phyloP scores from a whole-genome alignment of 23 tunicate genomes.

The Clavelina lepadiformis region DNA sequence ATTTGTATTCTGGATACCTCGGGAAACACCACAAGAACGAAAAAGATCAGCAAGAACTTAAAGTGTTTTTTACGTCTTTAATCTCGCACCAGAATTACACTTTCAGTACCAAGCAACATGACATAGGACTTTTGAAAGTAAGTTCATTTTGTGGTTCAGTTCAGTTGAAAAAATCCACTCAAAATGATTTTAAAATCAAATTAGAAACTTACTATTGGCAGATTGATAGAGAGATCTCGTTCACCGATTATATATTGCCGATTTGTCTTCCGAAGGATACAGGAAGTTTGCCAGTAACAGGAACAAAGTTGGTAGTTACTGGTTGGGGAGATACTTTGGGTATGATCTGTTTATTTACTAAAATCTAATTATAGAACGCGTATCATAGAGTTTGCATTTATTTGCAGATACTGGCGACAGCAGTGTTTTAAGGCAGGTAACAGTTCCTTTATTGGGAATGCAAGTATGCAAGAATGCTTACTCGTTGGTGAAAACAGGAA shows the following conservation, averaged over 20 bases:
- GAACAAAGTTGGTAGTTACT: neutral
- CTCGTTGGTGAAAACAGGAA: conserved; percentile 6
- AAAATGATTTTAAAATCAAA: too few relatives aligned
- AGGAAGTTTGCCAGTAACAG: neutral
- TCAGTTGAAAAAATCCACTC: too few relatives aligned
- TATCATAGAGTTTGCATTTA: neutral
- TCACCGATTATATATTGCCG: too few relatives aligned
- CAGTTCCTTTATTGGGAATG: conserved; percentile 12
- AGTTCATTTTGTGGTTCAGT: too few relatives aligned
- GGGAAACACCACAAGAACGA: too few relatives aligned
- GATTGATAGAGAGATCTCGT: too few relatives aligned
- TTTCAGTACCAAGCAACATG: neutral
- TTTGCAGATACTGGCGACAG: conserved; percentile 15
- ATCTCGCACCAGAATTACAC: neutral
- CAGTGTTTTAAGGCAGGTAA: conserved; percentile 9
- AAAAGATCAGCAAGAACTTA: too few relatives aligned
- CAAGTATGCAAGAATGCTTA: neutral
- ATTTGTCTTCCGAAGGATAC: neutral
- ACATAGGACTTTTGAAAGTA: too few relatives aligned
- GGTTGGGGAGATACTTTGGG: conserved; percentile 5
- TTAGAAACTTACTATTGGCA: too few relatives aligned
- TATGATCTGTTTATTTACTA: too few relatives aligned
- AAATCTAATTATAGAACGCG: neutral
- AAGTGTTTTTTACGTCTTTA: too few relatives aligned
- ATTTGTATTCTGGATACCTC: too few relatives aligned